Evolutionary conservation across 2,113 vertebrate species (phyloP).

Genomic region (Anthoscopus minutus): DNA sequence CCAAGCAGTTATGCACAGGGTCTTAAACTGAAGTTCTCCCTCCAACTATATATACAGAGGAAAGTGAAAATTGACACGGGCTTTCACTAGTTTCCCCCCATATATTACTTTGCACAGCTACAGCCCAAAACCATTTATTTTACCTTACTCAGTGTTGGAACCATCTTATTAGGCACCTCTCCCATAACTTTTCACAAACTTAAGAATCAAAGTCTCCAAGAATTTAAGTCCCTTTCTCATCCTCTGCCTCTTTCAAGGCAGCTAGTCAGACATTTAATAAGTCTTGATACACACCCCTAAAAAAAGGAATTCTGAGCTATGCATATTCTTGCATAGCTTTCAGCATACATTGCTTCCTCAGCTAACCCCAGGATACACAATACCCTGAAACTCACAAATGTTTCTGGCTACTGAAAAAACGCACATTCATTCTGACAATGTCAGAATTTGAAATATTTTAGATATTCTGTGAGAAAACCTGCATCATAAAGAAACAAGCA

Average conservation of each 20-base stretch:
- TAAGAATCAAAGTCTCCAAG: not conserved
- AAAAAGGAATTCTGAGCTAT: not conserved
- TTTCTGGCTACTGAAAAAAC: not conserved
- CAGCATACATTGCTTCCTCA: not conserved
- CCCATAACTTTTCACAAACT: not conserved
- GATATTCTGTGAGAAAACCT: not conserved
- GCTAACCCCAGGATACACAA: not conserved
- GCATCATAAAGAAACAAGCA: not conserved
- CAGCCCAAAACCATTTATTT: not conserved
- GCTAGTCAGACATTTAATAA: not conserved
- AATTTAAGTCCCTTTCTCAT: not conserved
- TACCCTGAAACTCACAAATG: not conserved
- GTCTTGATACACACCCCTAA: not conserved
- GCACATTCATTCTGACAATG: not conserved
- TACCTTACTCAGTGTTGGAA: not conserved
- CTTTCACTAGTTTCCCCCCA: not conserved
- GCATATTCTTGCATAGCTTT: not conserved
- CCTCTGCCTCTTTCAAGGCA: not conserved
- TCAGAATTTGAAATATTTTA: not conserved
- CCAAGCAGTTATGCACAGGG: not conserved
- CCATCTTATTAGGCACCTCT: not conserved
- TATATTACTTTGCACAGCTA: not conserved
- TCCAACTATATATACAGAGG: not conserved
- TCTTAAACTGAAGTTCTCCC: not conserved
- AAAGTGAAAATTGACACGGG: not conserved